A percentile compares a stretch with the other conserved stretches of the same genome.
These are phyloP conservation scores for Scylla paramamosain DNA, from an alignment of 1,140 invertebrate genomes.

Conservation along the genomic window DNA sequence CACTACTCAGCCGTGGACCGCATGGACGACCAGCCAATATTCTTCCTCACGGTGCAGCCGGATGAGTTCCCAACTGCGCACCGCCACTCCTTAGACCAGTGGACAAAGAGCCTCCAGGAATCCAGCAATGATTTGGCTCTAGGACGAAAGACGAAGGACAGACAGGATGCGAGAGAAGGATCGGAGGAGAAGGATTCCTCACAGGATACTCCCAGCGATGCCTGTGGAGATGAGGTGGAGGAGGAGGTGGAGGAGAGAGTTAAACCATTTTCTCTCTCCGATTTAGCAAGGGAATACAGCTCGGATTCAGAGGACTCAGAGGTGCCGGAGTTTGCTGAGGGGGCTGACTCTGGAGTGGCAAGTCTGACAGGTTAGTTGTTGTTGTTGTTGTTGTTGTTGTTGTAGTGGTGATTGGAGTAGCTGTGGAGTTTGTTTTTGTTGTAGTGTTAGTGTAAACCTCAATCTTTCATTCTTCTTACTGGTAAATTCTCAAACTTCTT, in stretches of 20 bases:
- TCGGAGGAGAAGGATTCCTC: no score
- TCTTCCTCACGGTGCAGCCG: conserved; percentile 84
- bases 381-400: background rate
- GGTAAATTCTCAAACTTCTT: background rate
- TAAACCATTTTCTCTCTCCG: conserved; percentile 74
- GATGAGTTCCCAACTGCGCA: conserved; percentile 84
- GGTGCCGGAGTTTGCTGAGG: conserved; percentile 67
- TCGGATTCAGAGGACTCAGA: conserved; percentile 74
- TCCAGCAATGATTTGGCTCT: conserved; percentile 70
- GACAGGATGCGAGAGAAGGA: no score
- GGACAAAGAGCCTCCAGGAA: conserved; percentile 64
- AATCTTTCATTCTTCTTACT: background rate
- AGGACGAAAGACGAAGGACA: conserved; percentile 59
- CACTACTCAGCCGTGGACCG: conserved; percentile 83
- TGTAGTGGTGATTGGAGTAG: background rate
- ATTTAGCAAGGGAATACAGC: conserved; percentile 72
- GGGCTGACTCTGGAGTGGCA: conserved; percentile 70
- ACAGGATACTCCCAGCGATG: no score
- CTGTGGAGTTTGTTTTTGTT: background rate
- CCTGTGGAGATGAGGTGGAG: conserved; percentile 57
- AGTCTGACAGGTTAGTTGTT: conserved; percentile 72
- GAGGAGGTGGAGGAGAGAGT: conserved; percentile 11
- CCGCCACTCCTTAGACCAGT: conserved; percentile 74
- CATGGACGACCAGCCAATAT: conserved; percentile 84
- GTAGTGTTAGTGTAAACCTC: background rate